Base-by-base conservation (phyloP, 2,797 vertebrate species). In the Premnoplex brunnescens region DNA sequence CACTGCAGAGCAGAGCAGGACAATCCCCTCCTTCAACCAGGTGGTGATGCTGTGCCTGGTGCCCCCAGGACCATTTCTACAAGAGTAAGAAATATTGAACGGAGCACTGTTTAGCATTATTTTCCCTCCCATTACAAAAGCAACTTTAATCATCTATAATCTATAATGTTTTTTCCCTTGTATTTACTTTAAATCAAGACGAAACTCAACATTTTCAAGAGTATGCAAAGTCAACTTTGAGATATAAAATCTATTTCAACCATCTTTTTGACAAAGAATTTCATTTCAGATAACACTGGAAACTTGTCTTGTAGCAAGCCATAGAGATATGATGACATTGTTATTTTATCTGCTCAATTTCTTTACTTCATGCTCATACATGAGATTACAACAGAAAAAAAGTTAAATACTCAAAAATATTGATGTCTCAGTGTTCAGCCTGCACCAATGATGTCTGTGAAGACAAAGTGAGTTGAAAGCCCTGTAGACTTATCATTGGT, bases 1-100 rank as follows among this genome's bases (percentile, higher is more conserved):
- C 18, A 58, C 24, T 9, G 23, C 43, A 77, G 58, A 64, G 24
- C n/a, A 83, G 37, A 58, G 3, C 0, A 0, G 32, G 56, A 56
- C 37, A 64, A 41, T 59, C 21, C 12, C 58, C 21, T 71, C 58
- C 24, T 39, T 64, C 5, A 0, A 8, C 3, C 5, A 2, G n/a
- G 12, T 44, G 44, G 24, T 0, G 0, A 21, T 51, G 11, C 20
- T 76, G 14, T 22, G 3, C 8, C n/a, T 22, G 49, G 16, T 26
- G 64, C 10, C 30, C 8, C n/a, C 16, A 26, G 21, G 14, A 28
- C 9, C 24, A 22, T 51, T 90, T 76, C 39, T 66, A 48, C 18
- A 67, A 55, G 19, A 56, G 4, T 56, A 41, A 74, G 12, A 88
- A 68, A 59, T 56, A 62, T 13, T 22, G 5, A 66, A 58, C 16